Conservation (phyloP, 2,113 vertebrate species). For the Alaudala cheleensis region DNA sequence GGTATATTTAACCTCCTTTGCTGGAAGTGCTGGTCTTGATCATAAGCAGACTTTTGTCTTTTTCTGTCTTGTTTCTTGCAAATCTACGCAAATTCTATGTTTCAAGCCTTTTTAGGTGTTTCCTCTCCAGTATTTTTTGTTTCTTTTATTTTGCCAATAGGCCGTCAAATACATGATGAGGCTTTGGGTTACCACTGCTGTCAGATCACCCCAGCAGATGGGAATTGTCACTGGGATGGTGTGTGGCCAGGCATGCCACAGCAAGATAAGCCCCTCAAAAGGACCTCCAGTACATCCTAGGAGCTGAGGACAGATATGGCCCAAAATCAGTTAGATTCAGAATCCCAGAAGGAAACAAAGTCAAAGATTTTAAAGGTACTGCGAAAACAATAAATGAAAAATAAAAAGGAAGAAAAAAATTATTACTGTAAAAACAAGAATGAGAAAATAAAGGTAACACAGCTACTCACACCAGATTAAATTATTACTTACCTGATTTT, state of each 20-base stretch:
- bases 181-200: not conserved
- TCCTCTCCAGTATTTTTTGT: not conserved
- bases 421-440: not conserved
- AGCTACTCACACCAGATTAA: not conserved
- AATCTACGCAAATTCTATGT: accelerated
- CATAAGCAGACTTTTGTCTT: not conserved
- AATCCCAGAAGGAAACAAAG: not conserved
- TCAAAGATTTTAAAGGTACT: not conserved
- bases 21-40: not conserved
- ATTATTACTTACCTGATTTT: not conserved
- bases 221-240: not conserved
- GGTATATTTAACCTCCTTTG: not conserved
- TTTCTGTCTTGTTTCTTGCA: not conserved
- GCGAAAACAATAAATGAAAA: not conserved
- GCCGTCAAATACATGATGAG: not conserved
- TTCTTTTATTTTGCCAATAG: not conserved
- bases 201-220: not conserved
- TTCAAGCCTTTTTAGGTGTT: not conserved
- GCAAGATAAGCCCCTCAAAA: not conserved
- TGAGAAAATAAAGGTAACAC: not conserved
- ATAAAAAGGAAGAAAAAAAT: not conserved
- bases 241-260: not conserved
- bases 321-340: not conserved
- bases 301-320: not conserved
- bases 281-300: not conserved